Percentiles rank a stretch among this genome's conserved stretches.
Evolutionary conservation across 2,888 invertebrate genomes (phyloP).

Genomic region (Chloroclystis v-ata): DNA sequence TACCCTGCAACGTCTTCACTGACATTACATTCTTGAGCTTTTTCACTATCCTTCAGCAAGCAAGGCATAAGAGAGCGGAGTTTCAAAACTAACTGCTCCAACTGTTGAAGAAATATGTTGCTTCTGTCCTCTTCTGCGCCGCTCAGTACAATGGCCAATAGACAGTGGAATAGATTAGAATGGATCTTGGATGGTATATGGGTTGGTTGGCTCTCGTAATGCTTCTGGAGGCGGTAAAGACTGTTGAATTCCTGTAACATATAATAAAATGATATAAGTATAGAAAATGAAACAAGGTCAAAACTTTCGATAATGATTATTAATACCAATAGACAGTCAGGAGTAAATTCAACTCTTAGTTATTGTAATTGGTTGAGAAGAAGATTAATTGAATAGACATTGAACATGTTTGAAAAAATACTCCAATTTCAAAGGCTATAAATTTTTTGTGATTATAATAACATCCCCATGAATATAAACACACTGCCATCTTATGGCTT

Average conservation of each 20-base stretch:
- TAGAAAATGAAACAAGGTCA: no score
- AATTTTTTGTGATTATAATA: no score
- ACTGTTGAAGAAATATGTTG: constrained; percentile 60
- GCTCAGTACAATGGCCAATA: constrained; percentile 57
- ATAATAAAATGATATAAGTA: no score
- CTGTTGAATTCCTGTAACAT: constrained; percentile 59
- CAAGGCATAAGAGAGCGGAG: constrained; percentile 59
- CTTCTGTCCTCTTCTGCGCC: constrained; percentile 51
- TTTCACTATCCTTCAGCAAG: constrained; percentile 45
- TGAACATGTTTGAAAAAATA: no score
- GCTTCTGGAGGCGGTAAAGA: constrained; percentile 61
- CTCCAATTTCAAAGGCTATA: no score
- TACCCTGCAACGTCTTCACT: constrained; percentile 65
- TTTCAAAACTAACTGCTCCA: constrained; percentile 59
- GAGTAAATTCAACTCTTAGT: no score
- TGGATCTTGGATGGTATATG: constrained; percentile 61
- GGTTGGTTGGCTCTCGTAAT: constrained; percentile 62
- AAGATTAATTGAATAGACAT: no score
- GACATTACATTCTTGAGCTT: constrained; percentile 51
- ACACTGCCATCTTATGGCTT: no score
- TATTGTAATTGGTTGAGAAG: no score
- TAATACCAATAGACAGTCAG: no score
- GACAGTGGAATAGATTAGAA: constrained; percentile 63
- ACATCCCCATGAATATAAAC: no score
- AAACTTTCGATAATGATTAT: no score